A percentile compares a stretch with the other conserved stretches of the same genome.
phyloP scores from a whole-genome alignment of 2,888 invertebrate genomes.

The Auanema freiburgensis region DNA sequence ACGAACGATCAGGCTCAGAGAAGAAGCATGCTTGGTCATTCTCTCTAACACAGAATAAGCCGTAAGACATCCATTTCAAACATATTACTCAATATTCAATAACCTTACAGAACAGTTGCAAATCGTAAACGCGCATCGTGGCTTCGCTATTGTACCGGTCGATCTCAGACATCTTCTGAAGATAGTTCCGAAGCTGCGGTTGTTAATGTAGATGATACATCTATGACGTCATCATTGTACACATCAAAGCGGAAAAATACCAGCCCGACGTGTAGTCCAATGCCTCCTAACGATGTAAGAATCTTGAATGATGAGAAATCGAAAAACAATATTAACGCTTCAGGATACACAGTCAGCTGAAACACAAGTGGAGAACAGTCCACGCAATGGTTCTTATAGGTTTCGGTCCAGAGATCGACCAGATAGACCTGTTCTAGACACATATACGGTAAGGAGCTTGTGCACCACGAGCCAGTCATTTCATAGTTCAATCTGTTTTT shows the following conservation, averaged over 20 bases:
- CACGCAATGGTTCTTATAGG: constrained; percentile 40
- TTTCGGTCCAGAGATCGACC: constrained; percentile 29
- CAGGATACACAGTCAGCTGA: constrained; percentile 37
- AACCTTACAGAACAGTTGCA: constrained; percentile 13
- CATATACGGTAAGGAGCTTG: constrained; percentile 38
- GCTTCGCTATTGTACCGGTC: constrained; percentile 48
- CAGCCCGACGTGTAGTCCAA: constrained; percentile 40
- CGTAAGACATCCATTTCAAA: constrained; percentile 3
- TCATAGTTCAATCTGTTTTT: constrained; percentile 1
- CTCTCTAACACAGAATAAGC: neutral
- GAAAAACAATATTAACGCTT: constrained; percentile 5
- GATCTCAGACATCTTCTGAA: constrained; percentile 28
- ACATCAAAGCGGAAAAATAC: constrained; percentile 24
- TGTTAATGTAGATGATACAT: constrained; percentile 51
- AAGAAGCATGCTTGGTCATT: constrained; percentile 22
- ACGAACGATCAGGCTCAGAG: constrained; percentile 31
- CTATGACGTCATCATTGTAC: constrained; percentile 45
- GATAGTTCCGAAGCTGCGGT: constrained; percentile 27
- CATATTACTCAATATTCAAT: no score
- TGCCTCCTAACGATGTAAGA: constrained; percentile 22
- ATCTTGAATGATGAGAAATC: constrained; percentile 2
- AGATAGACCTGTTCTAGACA: constrained; percentile 27
- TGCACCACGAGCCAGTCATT: neutral
- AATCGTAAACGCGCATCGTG: constrained; percentile 9
- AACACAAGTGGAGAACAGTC: constrained; percentile 32